Percentiles rank a stretch among this genome's conserved stretches.
These are phyloP conservation scores for Megalops atlanticus DNA, from an alignment of 2,113 vertebrate genomes.

Conservation along the genomic window DNA sequence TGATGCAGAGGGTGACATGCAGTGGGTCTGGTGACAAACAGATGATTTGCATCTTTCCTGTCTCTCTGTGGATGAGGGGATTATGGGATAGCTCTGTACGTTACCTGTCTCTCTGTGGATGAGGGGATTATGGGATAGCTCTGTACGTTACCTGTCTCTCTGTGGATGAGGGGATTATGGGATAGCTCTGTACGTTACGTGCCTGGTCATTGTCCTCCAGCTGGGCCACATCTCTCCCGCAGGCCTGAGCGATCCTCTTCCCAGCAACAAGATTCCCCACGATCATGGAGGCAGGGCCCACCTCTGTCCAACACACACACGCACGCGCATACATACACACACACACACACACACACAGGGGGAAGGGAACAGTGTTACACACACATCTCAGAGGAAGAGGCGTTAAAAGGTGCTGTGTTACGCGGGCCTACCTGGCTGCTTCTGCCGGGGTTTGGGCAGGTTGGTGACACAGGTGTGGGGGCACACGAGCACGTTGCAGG, in stretches of 20 bases:
- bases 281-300: constrained; percentile 95
- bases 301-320: constrained; percentile 78
- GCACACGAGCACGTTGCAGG: constrained; percentile 94
- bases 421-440: constrained; percentile 94
- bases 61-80: not conserved
- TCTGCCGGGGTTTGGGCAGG: constrained; percentile 92
- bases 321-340: too few species aligned
- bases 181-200: constrained; percentile 75
- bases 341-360: too few species aligned
- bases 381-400: too few species aligned
- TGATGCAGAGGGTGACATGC: too few species aligned
- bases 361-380: too few species aligned
- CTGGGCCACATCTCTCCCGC: constrained; percentile 86
- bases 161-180: too few species aligned
- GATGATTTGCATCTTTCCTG: not conserved
- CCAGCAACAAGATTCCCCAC: constrained; percentile 94
- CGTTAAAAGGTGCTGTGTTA: too few species aligned
- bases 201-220: constrained; percentile 95
- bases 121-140: not conserved
- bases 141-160: not conserved
- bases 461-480: constrained; percentile 96
- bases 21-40: not conserved
- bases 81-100: not conserved
- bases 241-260: constrained; percentile 93
- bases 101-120: not conserved